A percentile compares a stretch with the other conserved stretches of the same genome.
Conservation (phyloP, 2,888 invertebrate genomes). For the Chalcosyrphus nemorum region DNA sequence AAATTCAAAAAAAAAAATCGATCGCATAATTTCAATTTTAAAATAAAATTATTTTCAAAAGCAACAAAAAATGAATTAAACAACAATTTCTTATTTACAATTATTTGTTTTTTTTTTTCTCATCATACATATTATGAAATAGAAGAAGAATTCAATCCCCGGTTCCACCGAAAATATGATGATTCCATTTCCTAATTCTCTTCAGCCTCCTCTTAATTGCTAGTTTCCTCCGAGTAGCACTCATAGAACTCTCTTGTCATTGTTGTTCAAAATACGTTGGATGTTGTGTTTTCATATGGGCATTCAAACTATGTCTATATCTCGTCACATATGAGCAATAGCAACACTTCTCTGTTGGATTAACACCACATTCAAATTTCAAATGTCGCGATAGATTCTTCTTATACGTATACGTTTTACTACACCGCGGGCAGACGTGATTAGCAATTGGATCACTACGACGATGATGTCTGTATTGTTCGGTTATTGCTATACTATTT, state of each 20-base stretch:
- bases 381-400: slow-evolving; percentile 84
- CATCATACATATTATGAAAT: not conserved
- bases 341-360: slow-evolving; percentile 84
- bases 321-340: slow-evolving; percentile 83
- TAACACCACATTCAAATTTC: slow-evolving; percentile 84
- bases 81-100: slow-evolving; percentile 47
- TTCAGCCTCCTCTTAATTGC: not conserved
- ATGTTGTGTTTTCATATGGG: slow-evolving; percentile 82
- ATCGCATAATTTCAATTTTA: slow-evolving; percentile 9
- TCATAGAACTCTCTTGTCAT: slow-evolving; percentile 14
- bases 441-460: slow-evolving; percentile 35
- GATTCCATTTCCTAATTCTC: slow-evolving; percentile 10
- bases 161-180: not conserved
- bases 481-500: slow-evolving; percentile 77
- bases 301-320: slow-evolving; percentile 83
- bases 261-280: slow-evolving; percentile 73
- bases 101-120: slow-evolving; percentile 11
- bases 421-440: slow-evolving; percentile 84
- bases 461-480: slow-evolving; percentile 54
- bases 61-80: slow-evolving; percentile 24
- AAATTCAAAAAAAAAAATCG: too few relatives aligned
- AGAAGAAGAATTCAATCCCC: slow-evolving; percentile 27
- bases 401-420: slow-evolving; percentile 84
- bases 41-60: not conserved
- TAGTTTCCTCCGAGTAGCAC: not conserved